phyloP scores from a whole-genome alignment of 2,113 vertebrate genomes.

The Ascaphus truei region DNA sequence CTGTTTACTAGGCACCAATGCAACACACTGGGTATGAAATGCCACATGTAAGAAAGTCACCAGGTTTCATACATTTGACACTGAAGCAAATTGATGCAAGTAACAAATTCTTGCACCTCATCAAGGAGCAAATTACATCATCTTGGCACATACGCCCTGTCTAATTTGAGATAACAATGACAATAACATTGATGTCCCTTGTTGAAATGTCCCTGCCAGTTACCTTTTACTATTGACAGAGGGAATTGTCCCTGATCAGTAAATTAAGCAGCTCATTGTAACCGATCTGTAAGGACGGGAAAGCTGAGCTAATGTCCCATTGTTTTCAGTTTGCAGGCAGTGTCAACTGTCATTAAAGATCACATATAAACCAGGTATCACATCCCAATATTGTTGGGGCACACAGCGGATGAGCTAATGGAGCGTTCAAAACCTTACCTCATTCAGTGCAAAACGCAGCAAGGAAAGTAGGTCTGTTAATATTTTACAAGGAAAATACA shows the following conservation, averaged over 20 bases:
- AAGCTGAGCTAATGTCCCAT: constrained; percentile 5
- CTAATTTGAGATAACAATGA: constrained; percentile 12
- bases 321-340: neutral
- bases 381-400: neutral
- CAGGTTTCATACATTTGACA: constrained; percentile 5
- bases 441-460: neutral
- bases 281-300: constrained; percentile 27
- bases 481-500: constrained; percentile 6
- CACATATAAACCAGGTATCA: constrained; percentile 10
- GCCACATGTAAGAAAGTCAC: neutral
- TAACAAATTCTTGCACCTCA: neutral
- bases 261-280: constrained; percentile 32
- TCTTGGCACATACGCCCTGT: neutral
- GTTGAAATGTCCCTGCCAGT: neutral
- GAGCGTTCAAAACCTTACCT: constrained; percentile 1
- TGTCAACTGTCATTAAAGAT: constrained; percentile 30
- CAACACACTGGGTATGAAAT: no score
- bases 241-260: constrained; percentile 25
- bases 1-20: no score
- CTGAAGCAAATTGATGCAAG: neutral
- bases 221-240: constrained; percentile 1
- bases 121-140: neutral
- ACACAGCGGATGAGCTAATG: neutral
- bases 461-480: constrained; percentile 21
- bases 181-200: neutral